Percentiles rank a stretch among this genome's conserved stretches.
Evolutionary conservation across 2,888 invertebrate genomes (phyloP).

Genomic region (Noctuana brunneofusca): DNA sequence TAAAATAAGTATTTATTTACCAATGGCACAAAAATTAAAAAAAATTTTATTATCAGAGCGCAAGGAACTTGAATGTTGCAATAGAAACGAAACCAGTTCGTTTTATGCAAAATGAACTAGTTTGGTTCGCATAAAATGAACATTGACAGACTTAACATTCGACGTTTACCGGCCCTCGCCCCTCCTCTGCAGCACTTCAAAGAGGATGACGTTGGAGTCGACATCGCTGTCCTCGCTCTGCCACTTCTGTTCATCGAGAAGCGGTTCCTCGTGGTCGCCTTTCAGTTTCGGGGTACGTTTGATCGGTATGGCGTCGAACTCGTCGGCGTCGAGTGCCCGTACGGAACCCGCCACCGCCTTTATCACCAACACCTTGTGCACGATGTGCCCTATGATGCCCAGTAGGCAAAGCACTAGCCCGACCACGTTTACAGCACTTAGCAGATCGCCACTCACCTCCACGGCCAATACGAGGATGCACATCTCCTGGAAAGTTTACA

Average conservation of each 20-base stretch:
- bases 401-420: constrained; percentile 94
- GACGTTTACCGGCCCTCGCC: constrained; percentile 58
- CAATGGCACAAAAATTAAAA: not conserved
- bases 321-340: constrained; percentile 54
- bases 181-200: constrained; percentile 80
- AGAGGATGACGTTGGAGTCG: constrained; percentile 80
- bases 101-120: too few species aligned
- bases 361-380: constrained; percentile 85
- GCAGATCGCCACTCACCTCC: constrained; percentile 91
- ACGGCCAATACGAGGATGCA: constrained; percentile 95
- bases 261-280: constrained; percentile 59
- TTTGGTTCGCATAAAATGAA: too few species aligned
- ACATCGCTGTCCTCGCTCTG: constrained; percentile 71
- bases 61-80: not conserved
- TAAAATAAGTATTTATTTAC: not conserved
- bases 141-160: not conserved
- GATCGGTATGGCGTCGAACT: constrained; percentile 50
- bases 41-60: not conserved
- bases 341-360: constrained; percentile 60
- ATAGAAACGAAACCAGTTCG: not conserved
- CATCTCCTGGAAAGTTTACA: constrained; percentile 89
- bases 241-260: constrained; percentile 62
- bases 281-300: constrained; percentile 44
- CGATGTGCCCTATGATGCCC: constrained; percentile 93
- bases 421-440: constrained; percentile 91